Conservation (phyloP, 1,140 invertebrate genomes). For the Drosophila baimaii region DNA sequence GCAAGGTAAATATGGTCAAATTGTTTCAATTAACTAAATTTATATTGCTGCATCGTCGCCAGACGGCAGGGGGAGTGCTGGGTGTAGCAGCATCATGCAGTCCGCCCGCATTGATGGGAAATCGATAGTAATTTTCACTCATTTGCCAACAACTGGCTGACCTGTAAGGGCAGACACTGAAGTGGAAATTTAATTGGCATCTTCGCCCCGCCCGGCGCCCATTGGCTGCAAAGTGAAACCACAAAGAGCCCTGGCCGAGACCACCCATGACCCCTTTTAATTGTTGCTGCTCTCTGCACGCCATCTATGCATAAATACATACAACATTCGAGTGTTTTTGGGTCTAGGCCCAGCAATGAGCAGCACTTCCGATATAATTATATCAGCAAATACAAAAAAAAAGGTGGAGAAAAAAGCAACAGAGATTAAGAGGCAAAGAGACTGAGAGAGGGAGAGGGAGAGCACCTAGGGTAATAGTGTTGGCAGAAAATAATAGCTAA, state of each 20-base stretch:
- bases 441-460: not conserved
- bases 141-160: slow-evolving; percentile 30
- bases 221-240: slow-evolving; percentile 24
- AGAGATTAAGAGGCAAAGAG: slow-evolving; percentile 5
- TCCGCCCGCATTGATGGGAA: slow-evolving; percentile 30
- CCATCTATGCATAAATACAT: slow-evolving; percentile 22
- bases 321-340: slow-evolving; percentile 6
- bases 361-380: slow-evolving; percentile 50
- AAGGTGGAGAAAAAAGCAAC: not conserved
- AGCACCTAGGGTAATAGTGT: not conserved
- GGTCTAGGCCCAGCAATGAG: slow-evolving; percentile 28
- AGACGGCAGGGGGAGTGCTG: slow-evolving; percentile 2
- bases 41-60: slow-evolving; percentile 24
- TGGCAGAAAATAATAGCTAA: not conserved
- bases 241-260: slow-evolving; percentile 29
- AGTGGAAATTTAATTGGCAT: slow-evolving; percentile 47
- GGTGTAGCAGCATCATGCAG: slow-evolving; percentile 2
- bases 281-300: slow-evolving; percentile 26
- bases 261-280: slow-evolving; percentile 35
- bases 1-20: slow-evolving; percentile 58
- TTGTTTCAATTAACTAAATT: slow-evolving; percentile 46
- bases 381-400: slow-evolving; percentile 14
- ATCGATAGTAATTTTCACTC: slow-evolving; percentile 49
- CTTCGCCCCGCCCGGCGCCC: not conserved
- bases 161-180: slow-evolving; percentile 35